phyloP scores from a whole-genome alignment of 2,888 invertebrate species.

The Tolmerus cingulatus region DNA sequence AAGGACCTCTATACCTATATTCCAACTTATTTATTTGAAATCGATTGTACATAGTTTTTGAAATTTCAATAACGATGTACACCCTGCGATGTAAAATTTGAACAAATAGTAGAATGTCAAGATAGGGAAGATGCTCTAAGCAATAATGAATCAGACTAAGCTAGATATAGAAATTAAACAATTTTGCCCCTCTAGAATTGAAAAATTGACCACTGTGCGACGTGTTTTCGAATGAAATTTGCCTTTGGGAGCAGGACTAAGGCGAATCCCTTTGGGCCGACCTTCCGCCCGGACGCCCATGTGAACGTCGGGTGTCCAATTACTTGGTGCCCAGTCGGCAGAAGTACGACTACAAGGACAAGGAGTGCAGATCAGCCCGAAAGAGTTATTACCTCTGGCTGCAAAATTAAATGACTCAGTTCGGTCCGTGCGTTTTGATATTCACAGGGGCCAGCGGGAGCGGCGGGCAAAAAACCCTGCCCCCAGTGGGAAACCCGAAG shows the following conservation, averaged over 20 bases:
- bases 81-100: too few species aligned
- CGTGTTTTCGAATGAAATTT: not conserved
- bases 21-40: too few species aligned
- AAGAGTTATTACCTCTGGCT: constrained; percentile 2
- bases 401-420: constrained; percentile 20
- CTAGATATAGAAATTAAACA: not conserved
- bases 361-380: not conserved
- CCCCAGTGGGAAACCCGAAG: constrained; percentile 31
- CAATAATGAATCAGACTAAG: not conserved
- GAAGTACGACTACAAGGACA: not conserved
- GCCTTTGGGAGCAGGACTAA: not conserved
- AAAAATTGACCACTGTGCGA: not conserved
- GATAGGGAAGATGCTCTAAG: not conserved
- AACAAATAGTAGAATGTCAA: too few species aligned
- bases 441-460: not conserved
- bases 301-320: not conserved
- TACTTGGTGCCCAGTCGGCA: not conserved
- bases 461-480: not conserved
- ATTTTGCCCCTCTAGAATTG: not conserved
- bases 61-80: too few species aligned
- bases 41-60: too few species aligned
- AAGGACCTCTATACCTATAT: too few species aligned
- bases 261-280: not conserved
- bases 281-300: not conserved
- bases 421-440: constrained; percentile 28